phyloP scores from a whole-genome alignment of 2,113 vertebrate genomes.

The Urocynchramus pylzowi region DNA sequence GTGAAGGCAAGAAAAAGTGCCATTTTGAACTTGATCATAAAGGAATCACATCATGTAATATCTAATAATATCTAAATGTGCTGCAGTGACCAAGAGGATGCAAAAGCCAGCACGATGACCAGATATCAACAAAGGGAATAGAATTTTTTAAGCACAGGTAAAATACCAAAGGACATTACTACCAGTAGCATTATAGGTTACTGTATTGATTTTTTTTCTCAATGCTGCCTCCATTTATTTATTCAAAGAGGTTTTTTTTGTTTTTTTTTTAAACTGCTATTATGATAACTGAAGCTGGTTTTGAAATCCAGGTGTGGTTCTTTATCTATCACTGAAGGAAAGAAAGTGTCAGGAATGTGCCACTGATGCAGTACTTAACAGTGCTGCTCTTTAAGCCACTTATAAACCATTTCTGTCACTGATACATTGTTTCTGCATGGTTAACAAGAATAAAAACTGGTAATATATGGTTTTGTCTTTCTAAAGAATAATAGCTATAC shows the following conservation, averaged over 20 bases:
- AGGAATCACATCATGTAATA: neutral
- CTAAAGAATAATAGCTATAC: neutral
- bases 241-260: neutral
- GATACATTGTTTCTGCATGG: neutral
- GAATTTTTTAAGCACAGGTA: neutral
- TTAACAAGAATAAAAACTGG: neutral
- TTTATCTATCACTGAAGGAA: neutral
- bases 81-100: neutral
- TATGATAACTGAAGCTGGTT: neutral
- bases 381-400: neutral
- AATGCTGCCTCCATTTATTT: neutral
- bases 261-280: neutral
- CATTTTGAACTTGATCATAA: neutral
- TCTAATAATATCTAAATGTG: neutral
- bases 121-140: neutral
- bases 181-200: neutral
- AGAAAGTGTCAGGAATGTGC: neutral
- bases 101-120: neutral
- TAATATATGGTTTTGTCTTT: neutral
- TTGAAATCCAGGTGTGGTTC: neutral
- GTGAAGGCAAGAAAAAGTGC: neutral
- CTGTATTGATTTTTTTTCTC: neutral
- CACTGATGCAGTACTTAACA: neutral
- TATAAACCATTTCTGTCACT: neutral
- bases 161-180: neutral